A percentile compares a stretch with the other conserved stretches of the same genome.
Conservation (phyloP, 2,113 vertebrate species). For the Telmatochromis brichardi region DNA sequence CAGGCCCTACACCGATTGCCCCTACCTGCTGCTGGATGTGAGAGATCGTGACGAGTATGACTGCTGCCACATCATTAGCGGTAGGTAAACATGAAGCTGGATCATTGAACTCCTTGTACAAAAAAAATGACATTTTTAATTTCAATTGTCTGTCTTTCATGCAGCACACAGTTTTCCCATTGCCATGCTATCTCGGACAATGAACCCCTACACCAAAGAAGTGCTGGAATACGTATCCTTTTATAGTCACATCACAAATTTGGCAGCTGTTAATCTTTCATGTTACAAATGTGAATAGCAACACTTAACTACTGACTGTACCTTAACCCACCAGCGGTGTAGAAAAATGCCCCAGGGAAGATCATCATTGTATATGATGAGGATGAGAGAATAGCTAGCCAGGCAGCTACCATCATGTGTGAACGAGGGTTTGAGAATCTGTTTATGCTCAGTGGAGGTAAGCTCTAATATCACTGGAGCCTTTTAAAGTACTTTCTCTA, state of each 20-base stretch:
- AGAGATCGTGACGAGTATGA: slow-evolving; percentile 83
- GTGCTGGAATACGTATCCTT: slow-evolving; percentile 87
- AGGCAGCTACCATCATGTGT: slow-evolving; percentile 88
- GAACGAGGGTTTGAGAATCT: slow-evolving; percentile 93
- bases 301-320: neutral
- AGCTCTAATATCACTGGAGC: neutral
- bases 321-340: slow-evolving; percentile 57
- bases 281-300: neutral
- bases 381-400: slow-evolving; percentile 86
- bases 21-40: slow-evolving; percentile 90
- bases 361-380: slow-evolving; percentile 95
- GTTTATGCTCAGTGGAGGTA: slow-evolving; percentile 94
- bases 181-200: slow-evolving; percentile 80
- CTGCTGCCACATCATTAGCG: slow-evolving; percentile 85
- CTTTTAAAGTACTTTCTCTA: neutral
- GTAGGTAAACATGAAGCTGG: slow-evolving; percentile 53
- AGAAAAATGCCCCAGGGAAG: slow-evolving; percentile 89
- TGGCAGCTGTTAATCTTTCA: neutral
- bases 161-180: slow-evolving; percentile 87
- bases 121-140: neutral
- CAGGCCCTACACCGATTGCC: slow-evolving; percentile 83
- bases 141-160: neutral
- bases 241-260: neutral
- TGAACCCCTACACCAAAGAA: slow-evolving; percentile 84
- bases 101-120: neutral